phyloP scores from a whole-genome alignment of 2,797 vertebrate species.

The Sebastes hubbsi region DNA sequence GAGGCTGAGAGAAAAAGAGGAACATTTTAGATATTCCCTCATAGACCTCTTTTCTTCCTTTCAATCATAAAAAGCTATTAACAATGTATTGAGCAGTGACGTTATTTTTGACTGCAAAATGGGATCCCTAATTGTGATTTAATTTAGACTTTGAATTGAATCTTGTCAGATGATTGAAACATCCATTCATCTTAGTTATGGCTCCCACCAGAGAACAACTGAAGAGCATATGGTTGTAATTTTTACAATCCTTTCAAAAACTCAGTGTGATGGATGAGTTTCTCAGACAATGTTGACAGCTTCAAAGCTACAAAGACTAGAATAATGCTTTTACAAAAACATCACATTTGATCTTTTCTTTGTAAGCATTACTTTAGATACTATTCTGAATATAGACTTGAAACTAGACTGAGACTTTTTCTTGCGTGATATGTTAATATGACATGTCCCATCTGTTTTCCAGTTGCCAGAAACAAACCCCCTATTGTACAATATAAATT shows the following conservation, averaged over 20 bases:
- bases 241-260: not conserved
- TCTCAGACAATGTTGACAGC: constrained; percentile 9
- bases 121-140: not conserved
- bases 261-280: not conserved
- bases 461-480: constrained; percentile 3
- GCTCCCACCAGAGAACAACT: not conserved
- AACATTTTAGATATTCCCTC: not conserved
- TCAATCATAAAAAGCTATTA: not conserved
- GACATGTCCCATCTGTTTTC: constrained; percentile 19
- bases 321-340: not conserved
- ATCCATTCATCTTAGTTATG: constrained; percentile 16
- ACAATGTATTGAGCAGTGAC: not conserved
- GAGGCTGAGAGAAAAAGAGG: not conserved
- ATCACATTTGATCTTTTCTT: not conserved
- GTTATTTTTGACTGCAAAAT: not conserved
- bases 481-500: constrained; percentile 5
- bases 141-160: not conserved
- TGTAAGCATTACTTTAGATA: not conserved
- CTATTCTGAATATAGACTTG: constrained; percentile 1
- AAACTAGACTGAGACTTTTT: not conserved
- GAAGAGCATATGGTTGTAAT: not conserved
- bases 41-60: not conserved
- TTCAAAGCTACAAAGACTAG: not conserved
- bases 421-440: constrained; percentile 34
- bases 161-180: constrained; percentile 6